Percentiles rank a stretch among this genome's conserved stretches.
These are phyloP conservation scores for Corynorhinus townsendii DNA, from an alignment of 2,113 vertebrate genomes.

Conservation along the genomic window DNA sequence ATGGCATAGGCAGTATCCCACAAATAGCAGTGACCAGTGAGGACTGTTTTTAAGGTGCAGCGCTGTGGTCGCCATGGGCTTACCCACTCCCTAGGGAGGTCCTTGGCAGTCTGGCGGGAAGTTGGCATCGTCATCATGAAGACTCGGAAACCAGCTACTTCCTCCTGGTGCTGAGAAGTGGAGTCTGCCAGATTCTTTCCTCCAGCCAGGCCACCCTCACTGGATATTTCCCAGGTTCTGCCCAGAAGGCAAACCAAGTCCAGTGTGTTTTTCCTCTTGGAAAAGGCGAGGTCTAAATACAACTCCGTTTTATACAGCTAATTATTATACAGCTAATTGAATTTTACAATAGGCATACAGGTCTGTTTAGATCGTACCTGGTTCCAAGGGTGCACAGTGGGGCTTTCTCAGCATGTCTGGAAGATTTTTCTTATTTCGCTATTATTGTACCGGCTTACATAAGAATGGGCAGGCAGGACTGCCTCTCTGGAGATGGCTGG, in stretches of 20 bases:
- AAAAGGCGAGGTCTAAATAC: neutral
- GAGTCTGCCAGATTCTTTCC: neutral
- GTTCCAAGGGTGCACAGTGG: neutral
- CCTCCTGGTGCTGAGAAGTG: neutral
- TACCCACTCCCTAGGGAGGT: neutral
- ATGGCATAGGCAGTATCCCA: neutral
- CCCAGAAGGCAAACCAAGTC: neutral
- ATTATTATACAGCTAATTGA: neutral
- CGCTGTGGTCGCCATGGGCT: neutral
- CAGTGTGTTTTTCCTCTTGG: neutral
- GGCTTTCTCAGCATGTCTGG: neutral
- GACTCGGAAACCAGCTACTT: neutral
- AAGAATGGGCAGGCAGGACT: neutral
- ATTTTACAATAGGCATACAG: neutral
- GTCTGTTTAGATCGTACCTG: neutral
- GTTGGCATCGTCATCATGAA: neutral
- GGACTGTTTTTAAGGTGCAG: neutral
- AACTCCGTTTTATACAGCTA: neutral
- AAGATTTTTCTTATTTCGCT: neutral
- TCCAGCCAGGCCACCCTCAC: too few relatives aligned
- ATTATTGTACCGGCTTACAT: neutral
- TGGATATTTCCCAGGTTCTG: neutral
- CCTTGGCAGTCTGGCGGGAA: neutral
- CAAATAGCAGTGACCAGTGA: neutral
- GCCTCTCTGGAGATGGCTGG: neutral